Evolutionary conservation across 1,140 invertebrate genomes (phyloP), one percentile per base, ranked within the genome.

Genomic region (Forficula auricularia): DNA sequence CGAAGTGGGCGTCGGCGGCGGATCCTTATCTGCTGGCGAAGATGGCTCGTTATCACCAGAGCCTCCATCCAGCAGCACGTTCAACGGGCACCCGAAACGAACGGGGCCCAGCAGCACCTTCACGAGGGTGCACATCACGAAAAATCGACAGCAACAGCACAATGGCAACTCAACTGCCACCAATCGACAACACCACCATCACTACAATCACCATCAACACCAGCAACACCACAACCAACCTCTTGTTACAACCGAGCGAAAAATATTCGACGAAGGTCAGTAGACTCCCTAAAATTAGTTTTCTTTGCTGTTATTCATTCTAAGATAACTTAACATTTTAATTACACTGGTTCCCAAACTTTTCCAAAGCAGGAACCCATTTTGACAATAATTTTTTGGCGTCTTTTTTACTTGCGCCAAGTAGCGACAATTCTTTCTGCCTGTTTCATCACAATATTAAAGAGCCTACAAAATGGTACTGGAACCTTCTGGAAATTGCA

Each of bases 21-120:
- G 55, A 54, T 60, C 60, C 62, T 61, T 57, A 61, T 62, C 56
- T 53, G 60, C 61, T 50, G 61, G 60, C 61, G 61, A 59, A 58
- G 53, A 50, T 43, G 35, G 36, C 40, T 27, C 22, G 4, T 27
- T 27, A 27, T 27, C 22, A 27, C 22, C 22, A 10, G 22, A 27
- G 22, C 22, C 22, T 6, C 22, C 22, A 27, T 27, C 22, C 4
- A n/a, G n/a, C n/a, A n/a, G n/a, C n/a, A 56, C 59, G 58, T 57
- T 55, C 40, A 44, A 32, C 41, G 33, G 39, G 40, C 34, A 38
- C 18, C 13, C 48, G 42, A 35, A 46, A 52, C 44, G 45, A 27
- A 27, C 22, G 4, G 47, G 43, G 52, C 48, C 52, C 55, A 56
- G 54, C 55, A 57, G 55, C 54, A 56, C 57, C 53, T 52, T 53